A percentile compares a stretch with the other conserved stretches of the same genome.
Evolutionary conservation across 2,888 invertebrate genomes (phyloP).

Genomic region (Spodoptera littoralis): DNA sequence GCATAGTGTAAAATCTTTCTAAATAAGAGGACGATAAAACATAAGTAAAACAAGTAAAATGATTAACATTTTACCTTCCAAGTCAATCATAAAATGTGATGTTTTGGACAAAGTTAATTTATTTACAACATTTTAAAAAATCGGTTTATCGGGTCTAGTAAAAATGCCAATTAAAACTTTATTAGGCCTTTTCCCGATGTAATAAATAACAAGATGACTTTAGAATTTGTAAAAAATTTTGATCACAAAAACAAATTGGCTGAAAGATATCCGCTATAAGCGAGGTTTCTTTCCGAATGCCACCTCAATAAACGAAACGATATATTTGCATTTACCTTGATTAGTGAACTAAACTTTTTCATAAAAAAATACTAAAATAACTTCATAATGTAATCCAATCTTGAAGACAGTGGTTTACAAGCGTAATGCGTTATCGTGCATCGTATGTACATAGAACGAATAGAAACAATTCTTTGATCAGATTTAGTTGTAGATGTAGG

Average conservation of each 20-base stretch:
- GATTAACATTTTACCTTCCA: slow-evolving; percentile 65
- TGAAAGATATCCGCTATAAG: slow-evolving; percentile 19
- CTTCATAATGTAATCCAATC: slow-evolving; percentile 46
- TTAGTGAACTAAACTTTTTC: slow-evolving; percentile 45
- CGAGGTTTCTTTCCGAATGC: slow-evolving; percentile 15
- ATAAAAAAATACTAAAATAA: slow-evolving; percentile 51
- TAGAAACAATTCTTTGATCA: slow-evolving; percentile 45
- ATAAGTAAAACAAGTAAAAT: slow-evolving; percentile 63
- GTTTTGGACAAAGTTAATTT: slow-evolving; percentile 50
- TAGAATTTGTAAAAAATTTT: slow-evolving; percentile 26
- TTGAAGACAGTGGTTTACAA: slow-evolving; percentile 43
- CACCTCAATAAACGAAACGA: slow-evolving; percentile 27
- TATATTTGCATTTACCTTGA: slow-evolving; percentile 46
- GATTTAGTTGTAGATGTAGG: slow-evolving; percentile 20
- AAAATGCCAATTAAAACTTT: slow-evolving; percentile 31
- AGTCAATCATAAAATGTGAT: slow-evolving; percentile 60
- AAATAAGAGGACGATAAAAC: slow-evolving; percentile 62
- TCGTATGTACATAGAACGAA: slow-evolving; percentile 38
- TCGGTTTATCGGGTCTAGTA: slow-evolving; percentile 28
- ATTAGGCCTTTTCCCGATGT: slow-evolving; percentile 38
- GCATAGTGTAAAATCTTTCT: slow-evolving; percentile 64
- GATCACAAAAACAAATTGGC: slow-evolving; percentile 20
- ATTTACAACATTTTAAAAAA: slow-evolving; percentile 44
- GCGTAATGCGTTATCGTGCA: slow-evolving; percentile 36
- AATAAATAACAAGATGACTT: slow-evolving; percentile 37